Base-by-base conservation (phyloP, 1,140 invertebrate genomes). In the Cepaea nemoralis region DNA sequence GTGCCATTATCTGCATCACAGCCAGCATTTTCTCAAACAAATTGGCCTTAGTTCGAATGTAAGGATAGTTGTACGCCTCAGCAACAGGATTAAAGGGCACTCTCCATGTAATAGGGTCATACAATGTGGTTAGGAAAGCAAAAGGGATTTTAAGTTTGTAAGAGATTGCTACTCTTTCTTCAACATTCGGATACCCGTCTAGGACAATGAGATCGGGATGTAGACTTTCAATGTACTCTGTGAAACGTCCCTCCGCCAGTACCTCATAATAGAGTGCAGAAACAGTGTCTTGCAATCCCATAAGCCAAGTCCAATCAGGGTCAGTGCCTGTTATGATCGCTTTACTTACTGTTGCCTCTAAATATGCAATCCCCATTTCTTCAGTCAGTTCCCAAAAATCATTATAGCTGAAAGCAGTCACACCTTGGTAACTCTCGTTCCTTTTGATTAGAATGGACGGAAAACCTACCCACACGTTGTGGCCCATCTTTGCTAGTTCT, bases 341-440 rank as follows among this genome's bases (percentile, higher is more conserved):
- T 24, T 55, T 14, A n/a, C 12, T 55, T 22, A 55, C 50, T 55
- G 50, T 55, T 14, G 50, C 50, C 50, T 55, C 50, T 24, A 55
- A 24, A n/a, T n/a, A 14, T 22, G 50, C 14, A 22, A 55, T n/a
- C 5, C 14, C 3, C 50, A 55, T 55, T 14, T 55, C 50, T 24
- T 39, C 55, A 27, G 33, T 22, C 40, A 27, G 24, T 14, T 69
- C 55, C 37, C 37, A 83, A 67, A 77, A 42, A 37, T 42, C 78
- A 75, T 70, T 88, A 1, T 12, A 33, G 8, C 42, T 45, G 42
- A 45, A 45, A 45, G 42, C 16, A 6, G 6, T 45, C 42, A 45
- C 42, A 10, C n/a, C 84, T 86, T 45, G 85, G 85, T 77, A 73
- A 75, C 22, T 45, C 76, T 27, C 85, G 88, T 31, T 82, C 75